Conservation (phyloP, 2,888 invertebrate species). For the Tetranychus truncatus region DNA sequence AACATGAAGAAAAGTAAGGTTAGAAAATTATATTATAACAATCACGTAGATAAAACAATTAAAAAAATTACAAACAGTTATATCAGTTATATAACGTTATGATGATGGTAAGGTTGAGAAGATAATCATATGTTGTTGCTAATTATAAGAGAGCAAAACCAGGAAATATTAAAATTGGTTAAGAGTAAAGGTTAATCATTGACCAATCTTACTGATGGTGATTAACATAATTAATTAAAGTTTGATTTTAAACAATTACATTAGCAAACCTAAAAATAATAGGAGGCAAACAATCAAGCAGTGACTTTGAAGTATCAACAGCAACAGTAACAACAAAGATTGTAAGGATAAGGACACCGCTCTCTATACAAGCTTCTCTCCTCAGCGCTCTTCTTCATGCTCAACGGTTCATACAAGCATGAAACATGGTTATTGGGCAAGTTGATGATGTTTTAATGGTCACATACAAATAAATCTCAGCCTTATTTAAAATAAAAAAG, state of each 20-base stretch:
- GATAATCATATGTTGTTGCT: not conserved
- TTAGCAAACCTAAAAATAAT: not conserved
- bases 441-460: not conserved
- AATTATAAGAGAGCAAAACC: not conserved
- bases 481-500: not conserved
- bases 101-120: not conserved
- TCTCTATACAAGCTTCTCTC: not conserved
- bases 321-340: not conserved
- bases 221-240: not conserved
- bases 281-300: not conserved
- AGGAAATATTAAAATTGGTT: not conserved
- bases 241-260: not conserved
- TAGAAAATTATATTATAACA: not conserved
- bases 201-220: not conserved
- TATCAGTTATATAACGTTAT: not conserved
- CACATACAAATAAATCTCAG: not conserved
- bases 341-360: slow-evolving; percentile 3
- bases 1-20: not conserved
- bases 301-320: not conserved
- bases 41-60: not conserved
- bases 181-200: not conserved
- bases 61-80: not conserved
- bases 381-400: not conserved
- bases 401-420: not conserved
- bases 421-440: not conserved